phyloP scores from a whole-genome alignment of 2,888 invertebrate species.

The Tinea pellionella region DNA sequence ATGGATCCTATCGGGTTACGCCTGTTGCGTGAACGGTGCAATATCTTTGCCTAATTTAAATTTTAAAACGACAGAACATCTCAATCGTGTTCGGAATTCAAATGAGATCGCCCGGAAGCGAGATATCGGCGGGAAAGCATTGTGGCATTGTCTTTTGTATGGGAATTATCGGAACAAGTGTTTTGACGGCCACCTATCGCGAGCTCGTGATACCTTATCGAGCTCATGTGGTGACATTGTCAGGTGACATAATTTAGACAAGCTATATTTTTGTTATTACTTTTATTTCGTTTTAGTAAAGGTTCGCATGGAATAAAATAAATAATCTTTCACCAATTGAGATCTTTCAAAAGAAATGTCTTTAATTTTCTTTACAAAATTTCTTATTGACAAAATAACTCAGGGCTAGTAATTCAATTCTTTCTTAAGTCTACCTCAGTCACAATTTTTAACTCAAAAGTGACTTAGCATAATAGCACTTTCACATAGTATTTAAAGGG shows the following conservation, averaged over 20 bases:
- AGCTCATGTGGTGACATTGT: constrained; percentile 21
- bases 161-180: constrained; percentile 25
- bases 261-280: too few species aligned
- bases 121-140: constrained; percentile 18
- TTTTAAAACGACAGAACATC: constrained; percentile 22
- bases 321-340: too few species aligned
- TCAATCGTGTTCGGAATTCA: constrained; percentile 44
- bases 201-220: constrained; percentile 21
- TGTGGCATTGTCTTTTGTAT: constrained; percentile 14
- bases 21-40: not conserved
- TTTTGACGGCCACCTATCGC: constrained; percentile 34
- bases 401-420: too few species aligned
- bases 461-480: too few species aligned
- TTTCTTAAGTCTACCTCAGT: too few species aligned
- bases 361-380: not conserved
- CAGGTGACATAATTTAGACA: not conserved
- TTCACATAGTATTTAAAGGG: too few species aligned
- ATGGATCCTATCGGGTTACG: not conserved
- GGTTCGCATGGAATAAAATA: too few species aligned
- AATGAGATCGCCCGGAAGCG: constrained; percentile 29
- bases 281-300: too few species aligned
- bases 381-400: not conserved
- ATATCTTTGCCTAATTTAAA: constrained; percentile 15
- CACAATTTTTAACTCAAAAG: too few species aligned
- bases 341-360: not conserved